phyloP scores from a whole-genome alignment of 2,797 vertebrate genomes.

The Platyrinchus mystaceus region DNA sequence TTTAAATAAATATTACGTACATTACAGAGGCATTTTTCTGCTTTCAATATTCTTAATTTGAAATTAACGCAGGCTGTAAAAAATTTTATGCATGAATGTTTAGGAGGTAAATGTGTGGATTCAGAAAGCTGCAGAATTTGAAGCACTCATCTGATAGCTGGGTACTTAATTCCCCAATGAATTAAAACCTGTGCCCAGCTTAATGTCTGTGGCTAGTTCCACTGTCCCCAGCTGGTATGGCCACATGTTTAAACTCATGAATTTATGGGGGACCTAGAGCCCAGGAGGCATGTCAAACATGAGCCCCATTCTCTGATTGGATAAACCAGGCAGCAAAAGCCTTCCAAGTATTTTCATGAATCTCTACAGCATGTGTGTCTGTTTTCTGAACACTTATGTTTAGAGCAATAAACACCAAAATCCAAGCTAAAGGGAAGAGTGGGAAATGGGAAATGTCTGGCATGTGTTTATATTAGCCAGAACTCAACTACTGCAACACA shows the following conservation, averaged over 20 bases:
- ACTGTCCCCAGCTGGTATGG: not conserved
- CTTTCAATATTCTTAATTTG: conserved; percentile 33
- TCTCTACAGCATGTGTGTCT: not conserved
- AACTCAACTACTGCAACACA: conserved; percentile 4
- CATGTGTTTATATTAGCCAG: not conserved
- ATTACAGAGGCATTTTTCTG: conserved; percentile 22
- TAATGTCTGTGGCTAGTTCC: not conserved
- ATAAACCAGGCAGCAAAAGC: not conserved
- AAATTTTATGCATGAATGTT: conserved; percentile 7
- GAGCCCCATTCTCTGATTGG: not conserved
- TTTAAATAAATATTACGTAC: conserved; percentile 55
- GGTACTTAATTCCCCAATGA: not conserved
- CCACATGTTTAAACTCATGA: conserved; percentile 1
- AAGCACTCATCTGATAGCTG: not conserved
- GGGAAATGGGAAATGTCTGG: not conserved
- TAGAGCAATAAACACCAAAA: not conserved
- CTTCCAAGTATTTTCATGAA: not conserved
- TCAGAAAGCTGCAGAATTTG: conserved; percentile 14
- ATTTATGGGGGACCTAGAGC: not conserved
- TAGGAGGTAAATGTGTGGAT: not conserved
- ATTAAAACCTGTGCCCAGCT: not conserved
- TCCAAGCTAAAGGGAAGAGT: not conserved
- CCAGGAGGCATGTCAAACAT: not conserved
- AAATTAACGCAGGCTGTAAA: conserved; percentile 22
- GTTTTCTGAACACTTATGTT: not conserved